Base-by-base conservation (phyloP, 2,797 vertebrate genomes). In the Leucoraja ocellata region DNA sequence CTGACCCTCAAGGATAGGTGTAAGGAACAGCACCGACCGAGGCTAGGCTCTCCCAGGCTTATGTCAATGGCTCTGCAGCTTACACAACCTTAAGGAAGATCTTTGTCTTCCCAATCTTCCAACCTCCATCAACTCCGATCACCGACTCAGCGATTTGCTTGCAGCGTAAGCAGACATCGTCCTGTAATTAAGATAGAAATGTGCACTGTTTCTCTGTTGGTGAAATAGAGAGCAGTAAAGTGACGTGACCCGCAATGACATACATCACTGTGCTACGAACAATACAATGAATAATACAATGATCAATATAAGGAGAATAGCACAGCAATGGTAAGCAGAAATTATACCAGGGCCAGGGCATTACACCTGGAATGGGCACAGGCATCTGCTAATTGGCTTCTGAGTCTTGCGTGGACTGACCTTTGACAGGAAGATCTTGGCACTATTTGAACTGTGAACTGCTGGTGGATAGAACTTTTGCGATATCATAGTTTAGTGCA, bases 31-130 rank as follows among this genome's bases (percentile, higher is more conserved):
- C 32, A 4, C n/a, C 71, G 32, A 16, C 2, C 18, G 16, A 91
- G 63, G 13, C 8, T 2, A 39, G 36, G 65, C 5, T 54, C 14
- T 65, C 10, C 10, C 10, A 18, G 5, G 39, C 21, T 1, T 28
- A 9, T 36, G 25, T 21, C 28, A 74, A 46, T 74, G 71, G 23
- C 23, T 68, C 65, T 46, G 2, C 21, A 13, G 9, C 0, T 76
- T 46, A 16, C 71, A 76, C 96, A 95, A 99, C 99, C 97, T 99
- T 99, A 28, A 99, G 96, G 95, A 99, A 99, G 94, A 99, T 97
- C 96, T 99, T 99, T 23, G 97, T 98, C 95, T 96, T 99, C 93
- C 99, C 99, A 18, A 97, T 95, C 96, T 98, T 98, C 98, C 99
- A 99, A 95, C 98, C 97, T 36, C 96, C 96, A 93, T 97, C 93